A percentile compares a stretch with the other conserved stretches of the same genome.
Evolutionary conservation across 2,113 vertebrate genomes (phyloP).

Genomic region (Pygoscelis antarcticus): DNA sequence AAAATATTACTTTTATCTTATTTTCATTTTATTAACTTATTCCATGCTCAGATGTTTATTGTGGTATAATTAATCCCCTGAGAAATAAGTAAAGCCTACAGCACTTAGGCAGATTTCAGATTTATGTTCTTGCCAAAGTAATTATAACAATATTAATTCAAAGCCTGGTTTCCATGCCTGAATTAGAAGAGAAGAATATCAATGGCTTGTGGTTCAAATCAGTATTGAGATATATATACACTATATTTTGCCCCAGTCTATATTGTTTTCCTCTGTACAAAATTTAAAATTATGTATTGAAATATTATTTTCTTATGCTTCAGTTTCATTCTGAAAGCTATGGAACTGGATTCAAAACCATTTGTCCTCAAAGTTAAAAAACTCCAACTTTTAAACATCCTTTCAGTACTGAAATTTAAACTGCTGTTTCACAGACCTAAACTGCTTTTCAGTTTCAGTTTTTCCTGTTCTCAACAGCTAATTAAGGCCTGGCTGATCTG

Average conservation of each 20-base stretch:
- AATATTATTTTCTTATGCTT: neutral
- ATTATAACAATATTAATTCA: neutral
- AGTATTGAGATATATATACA: neutral
- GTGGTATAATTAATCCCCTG: neutral
- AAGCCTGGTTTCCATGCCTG: neutral
- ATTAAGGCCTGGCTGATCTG: neutral
- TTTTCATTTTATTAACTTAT: neutral
- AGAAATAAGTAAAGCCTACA: neutral
- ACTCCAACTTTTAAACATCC: neutral
- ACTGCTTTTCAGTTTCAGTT: neutral
- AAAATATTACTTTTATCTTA: neutral
- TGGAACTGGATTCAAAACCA: neutral
- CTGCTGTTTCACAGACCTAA: neutral
- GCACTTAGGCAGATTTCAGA: neutral
- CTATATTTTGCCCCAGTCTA: neutral
- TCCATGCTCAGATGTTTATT: neutral
- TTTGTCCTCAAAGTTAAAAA: neutral
- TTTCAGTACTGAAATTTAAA: neutral
- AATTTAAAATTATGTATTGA: neutral
- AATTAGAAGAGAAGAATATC: neutral
- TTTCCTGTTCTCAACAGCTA: neutral
- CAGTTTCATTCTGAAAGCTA: neutral
- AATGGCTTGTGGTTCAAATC: neutral
- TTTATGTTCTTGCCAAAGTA: neutral
- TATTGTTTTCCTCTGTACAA: neutral